Conservation (phyloP, 2,888 invertebrate species). For the Pantelozetes paolii region DNA sequence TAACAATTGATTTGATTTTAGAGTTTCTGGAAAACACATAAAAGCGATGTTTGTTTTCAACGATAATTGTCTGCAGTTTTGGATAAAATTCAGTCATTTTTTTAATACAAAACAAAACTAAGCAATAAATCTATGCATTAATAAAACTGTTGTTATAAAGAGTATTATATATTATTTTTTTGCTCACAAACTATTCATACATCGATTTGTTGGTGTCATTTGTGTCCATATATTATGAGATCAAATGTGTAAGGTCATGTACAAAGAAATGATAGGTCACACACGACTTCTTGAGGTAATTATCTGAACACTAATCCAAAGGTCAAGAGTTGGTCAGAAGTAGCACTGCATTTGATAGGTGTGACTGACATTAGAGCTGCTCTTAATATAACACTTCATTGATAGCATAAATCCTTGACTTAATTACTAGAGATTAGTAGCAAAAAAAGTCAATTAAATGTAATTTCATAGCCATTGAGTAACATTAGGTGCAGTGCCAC, state of each 20-base stretch:
- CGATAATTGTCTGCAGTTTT: too few relatives aligned
- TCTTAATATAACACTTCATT: not conserved
- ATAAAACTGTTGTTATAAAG: too few relatives aligned
- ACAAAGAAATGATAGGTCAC: not conserved
- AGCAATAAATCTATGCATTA: too few relatives aligned
- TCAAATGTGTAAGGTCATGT: not conserved
- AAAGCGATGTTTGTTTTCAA: too few relatives aligned
- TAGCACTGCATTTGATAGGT: not conserved
- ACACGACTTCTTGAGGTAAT: not conserved
- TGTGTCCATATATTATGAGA: not conserved
- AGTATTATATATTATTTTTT: too few relatives aligned
- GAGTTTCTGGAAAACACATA: not conserved
- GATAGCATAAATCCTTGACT: not conserved
- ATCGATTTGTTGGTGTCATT: too few relatives aligned
- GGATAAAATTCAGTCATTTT: too few relatives aligned
- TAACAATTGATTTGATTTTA: not conserved
- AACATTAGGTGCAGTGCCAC: not conserved
- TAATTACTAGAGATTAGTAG: not conserved
- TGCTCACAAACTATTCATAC: too few relatives aligned
- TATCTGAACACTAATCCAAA: not conserved
- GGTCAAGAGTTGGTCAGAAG: slow-evolving; percentile 8
- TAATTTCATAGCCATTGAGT: not conserved
- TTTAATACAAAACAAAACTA: too few relatives aligned
- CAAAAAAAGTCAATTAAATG: not conserved
- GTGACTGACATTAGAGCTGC: slow-evolving; percentile 10